Evolutionary conservation across 1,140 invertebrate genomes (phyloP).

Genomic region (Odontomachus brunneus): DNA sequence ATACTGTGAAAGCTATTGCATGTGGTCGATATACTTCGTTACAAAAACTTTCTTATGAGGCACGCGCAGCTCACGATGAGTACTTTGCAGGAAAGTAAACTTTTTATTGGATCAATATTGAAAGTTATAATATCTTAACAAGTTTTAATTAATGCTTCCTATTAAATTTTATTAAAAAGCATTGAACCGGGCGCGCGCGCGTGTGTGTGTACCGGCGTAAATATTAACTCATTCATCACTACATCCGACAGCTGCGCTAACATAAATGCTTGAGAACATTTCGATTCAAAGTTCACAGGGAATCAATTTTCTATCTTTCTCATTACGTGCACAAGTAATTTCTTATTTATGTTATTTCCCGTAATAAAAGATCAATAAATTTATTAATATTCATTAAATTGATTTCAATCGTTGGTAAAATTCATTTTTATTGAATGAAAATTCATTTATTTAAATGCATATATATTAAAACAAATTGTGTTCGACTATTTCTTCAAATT

Average conservation of each 20-base stretch:
- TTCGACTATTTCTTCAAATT: neutral
- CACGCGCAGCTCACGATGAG: slow-evolving; percentile 18
- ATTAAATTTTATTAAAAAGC: slow-evolving; percentile 50
- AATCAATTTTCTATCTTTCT: neutral
- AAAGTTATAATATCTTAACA: slow-evolving; percentile 68
- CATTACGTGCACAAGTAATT: neutral
- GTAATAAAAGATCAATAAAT: neutral
- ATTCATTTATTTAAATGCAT: neutral
- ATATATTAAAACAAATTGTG: neutral
- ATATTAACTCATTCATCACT: slow-evolving; percentile 43
- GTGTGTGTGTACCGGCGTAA: slow-evolving; percentile 12
- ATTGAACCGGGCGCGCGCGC: no score
- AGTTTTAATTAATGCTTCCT: slow-evolving; percentile 75
- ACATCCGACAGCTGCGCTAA: slow-evolving; percentile 5
- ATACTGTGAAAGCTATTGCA: slow-evolving; percentile 26
- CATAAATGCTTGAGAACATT: slow-evolving; percentile 24
- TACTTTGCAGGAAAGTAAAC: slow-evolving; percentile 38
- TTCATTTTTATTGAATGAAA: neutral
- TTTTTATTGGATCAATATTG: slow-evolving; percentile 58
- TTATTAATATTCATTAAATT: neutral
- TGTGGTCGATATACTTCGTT: slow-evolving; percentile 33
- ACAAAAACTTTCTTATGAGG: slow-evolving; percentile 39
- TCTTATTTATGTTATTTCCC: neutral
- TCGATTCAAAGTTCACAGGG: neutral
- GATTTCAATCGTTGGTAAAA: neutral